Percentiles rank a stretch among this genome's conserved stretches.
Conservation (phyloP, 2,888 invertebrate genomes). For the Harpalus rubripes region DNA sequence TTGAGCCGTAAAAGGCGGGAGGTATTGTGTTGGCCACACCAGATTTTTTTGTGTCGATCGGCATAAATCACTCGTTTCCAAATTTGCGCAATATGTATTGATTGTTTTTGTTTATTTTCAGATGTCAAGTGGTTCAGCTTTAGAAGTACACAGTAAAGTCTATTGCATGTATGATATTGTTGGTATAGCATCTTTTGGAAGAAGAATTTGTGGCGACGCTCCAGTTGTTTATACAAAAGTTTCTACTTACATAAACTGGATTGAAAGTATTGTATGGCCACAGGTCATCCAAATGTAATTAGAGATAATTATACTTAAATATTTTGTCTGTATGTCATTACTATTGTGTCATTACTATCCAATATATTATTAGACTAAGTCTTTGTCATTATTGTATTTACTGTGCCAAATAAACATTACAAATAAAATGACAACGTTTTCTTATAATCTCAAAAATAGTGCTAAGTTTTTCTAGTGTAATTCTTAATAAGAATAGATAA, state of each 20-base stretch:
- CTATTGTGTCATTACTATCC: neutral
- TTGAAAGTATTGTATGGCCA: conserved; percentile 62
- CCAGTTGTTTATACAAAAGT: conserved; percentile 59
- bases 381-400: neutral
- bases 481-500: neutral
- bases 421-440: too few species aligned
- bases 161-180: conserved; percentile 65
- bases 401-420: neutral
- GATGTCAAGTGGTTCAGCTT: conserved; percentile 54
- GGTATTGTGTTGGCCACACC: too few species aligned
- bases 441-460: neutral
- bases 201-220: conserved; percentile 68
- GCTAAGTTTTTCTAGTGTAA: neutral
- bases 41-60: too few species aligned
- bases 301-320: conserved; percentile 12
- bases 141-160: conserved; percentile 39
- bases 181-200: conserved; percentile 61
- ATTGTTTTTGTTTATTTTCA: neutral
- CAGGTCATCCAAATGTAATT: conserved; percentile 28
- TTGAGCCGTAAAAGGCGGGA: too few species aligned
- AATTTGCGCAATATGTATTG: too few species aligned
- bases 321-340: neutral
- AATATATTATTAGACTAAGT: neutral
- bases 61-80: too few species aligned
- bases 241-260: conserved; percentile 59